Evolutionary conservation across 2,113 vertebrate species (phyloP).

Genomic region (Pygathrix nemaeus): DNA sequence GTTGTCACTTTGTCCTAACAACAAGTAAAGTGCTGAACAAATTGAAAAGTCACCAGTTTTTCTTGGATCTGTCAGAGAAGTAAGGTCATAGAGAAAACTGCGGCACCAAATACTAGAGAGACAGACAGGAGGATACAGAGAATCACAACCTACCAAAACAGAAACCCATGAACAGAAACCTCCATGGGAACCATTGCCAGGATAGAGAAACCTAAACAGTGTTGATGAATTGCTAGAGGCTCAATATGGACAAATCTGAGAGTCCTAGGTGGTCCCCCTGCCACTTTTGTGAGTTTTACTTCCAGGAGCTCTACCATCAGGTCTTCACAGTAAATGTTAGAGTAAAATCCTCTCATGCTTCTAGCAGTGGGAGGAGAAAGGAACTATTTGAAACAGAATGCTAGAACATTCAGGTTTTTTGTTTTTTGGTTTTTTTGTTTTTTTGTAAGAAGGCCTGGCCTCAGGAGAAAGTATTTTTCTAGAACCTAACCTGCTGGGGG

Average conservation of each 20-base stretch:
- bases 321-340: neutral
- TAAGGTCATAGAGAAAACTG: neutral
- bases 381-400: neutral
- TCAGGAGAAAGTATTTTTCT: neutral
- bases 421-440: no score
- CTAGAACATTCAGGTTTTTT: neutral
- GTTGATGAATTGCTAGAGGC: neutral
- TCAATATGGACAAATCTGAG: neutral
- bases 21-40: conserved; percentile 3
- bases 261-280: neutral
- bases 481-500: neutral
- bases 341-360: neutral
- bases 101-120: neutral
- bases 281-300: neutral
- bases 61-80: neutral
- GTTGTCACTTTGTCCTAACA: neutral
- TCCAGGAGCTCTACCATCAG: neutral
- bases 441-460: neutral
- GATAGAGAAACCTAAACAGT: neutral
- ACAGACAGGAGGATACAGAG: neutral
- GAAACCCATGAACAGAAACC: neutral
- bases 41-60: neutral
- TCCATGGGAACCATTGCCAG: neutral
- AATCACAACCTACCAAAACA: neutral
- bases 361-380: neutral